A percentile compares a stretch with the other conserved stretches of the same genome.
phyloP scores from a whole-genome alignment of 2,113 vertebrate genomes.

The Poicephalus meyeri region DNA sequence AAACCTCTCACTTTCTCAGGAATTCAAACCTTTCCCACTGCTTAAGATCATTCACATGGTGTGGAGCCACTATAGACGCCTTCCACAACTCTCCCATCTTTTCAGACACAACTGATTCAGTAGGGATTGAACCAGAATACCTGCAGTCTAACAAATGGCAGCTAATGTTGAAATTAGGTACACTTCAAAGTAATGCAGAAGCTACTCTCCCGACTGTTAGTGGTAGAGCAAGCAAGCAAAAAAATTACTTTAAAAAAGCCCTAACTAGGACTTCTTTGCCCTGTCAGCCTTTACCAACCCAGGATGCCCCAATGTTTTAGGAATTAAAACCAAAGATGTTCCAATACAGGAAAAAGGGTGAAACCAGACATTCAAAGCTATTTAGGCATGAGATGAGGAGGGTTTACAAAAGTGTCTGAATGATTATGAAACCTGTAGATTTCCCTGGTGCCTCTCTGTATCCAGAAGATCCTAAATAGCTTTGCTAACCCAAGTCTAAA shows the following conservation, averaged over 20 bases:
- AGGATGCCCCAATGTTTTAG: neutral
- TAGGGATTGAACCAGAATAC: neutral
- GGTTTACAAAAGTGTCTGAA: neutral
- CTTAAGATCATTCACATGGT: neutral
- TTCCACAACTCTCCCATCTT: neutral
- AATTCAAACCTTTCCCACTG: neutral
- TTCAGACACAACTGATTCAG: neutral
- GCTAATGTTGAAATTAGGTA: neutral
- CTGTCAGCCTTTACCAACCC: neutral
- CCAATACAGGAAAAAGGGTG: neutral
- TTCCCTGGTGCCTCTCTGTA: neutral
- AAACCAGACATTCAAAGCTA: neutral
- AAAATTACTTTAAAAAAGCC: neutral
- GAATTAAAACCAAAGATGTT: neutral
- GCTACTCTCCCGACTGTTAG: neutral
- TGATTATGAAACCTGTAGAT: neutral
- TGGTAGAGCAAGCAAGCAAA: neutral
- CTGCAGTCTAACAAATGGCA: neutral
- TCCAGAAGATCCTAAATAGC: neutral
- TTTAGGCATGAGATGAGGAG: neutral
- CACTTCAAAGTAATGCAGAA: neutral
- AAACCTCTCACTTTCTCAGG: neutral
- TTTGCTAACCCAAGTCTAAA: neutral
- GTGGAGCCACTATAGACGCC: neutral
- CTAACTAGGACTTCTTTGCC: neutral